A percentile compares a stretch with the other conserved stretches of the same genome.
phyloP scores from a whole-genome alignment of 64 coral and sea anemone species.

The Montipora foliosa region DNA sequence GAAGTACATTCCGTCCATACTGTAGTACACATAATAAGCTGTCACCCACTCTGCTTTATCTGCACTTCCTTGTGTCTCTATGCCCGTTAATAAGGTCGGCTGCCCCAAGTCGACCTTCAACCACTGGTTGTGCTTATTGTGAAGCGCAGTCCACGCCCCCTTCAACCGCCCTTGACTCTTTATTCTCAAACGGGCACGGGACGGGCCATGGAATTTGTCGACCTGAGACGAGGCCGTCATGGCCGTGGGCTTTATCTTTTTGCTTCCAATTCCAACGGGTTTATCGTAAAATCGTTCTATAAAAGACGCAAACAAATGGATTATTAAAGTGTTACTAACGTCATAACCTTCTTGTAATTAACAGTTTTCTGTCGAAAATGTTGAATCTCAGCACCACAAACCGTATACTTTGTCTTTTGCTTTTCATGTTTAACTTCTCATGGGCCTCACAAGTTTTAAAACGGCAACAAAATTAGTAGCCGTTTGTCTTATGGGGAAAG shows the following conservation, averaged over 20 bases:
- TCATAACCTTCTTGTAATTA: no score
- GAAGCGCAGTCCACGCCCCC: slow-evolving; percentile 67
- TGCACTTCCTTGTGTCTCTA: slow-evolving; percentile 84
- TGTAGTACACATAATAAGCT: slow-evolving; percentile 60
- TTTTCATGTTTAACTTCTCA: no score
- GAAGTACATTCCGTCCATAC: slow-evolving; percentile 47
- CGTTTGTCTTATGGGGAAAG: no score
- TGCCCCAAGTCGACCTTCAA: slow-evolving; percentile 75
- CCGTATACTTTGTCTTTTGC: no score
- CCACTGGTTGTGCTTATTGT: slow-evolving; percentile 83
- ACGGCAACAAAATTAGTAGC: no score
- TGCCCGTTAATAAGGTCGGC: slow-evolving; percentile 54
- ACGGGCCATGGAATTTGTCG: slow-evolving; percentile 68
- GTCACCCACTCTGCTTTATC: slow-evolving; percentile 93
- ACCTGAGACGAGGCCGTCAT: slow-evolving; percentile 85
- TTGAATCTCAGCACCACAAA: no score
- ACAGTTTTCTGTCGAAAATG: no score
- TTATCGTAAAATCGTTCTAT: slow-evolving; percentile 72
- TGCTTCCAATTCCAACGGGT: slow-evolving; percentile 71
- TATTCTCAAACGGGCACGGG: slow-evolving; percentile 57
- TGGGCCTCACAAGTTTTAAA: no score
- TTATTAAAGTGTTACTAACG: not conserved
- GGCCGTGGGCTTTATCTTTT: slow-evolving; percentile 72
- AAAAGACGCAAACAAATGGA: not conserved
- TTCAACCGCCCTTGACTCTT: slow-evolving; percentile 40